Percentiles rank a stretch among this genome's conserved stretches.
These are phyloP conservation scores for Herminia tarsipennalis DNA, from an alignment of 2,888 invertebrate genomes.

Conservation along the genomic window DNA sequence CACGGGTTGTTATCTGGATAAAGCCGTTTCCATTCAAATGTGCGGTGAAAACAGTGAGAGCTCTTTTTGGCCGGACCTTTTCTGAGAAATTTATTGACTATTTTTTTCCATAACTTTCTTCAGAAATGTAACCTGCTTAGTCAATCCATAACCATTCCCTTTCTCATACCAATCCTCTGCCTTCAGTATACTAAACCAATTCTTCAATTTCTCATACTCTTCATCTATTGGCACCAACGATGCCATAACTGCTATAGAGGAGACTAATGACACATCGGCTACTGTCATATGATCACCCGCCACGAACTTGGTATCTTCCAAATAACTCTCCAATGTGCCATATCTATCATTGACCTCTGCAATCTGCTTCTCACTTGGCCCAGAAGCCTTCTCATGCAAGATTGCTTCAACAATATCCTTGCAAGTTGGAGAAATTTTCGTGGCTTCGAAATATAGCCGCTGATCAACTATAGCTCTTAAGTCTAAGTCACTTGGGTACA, in stretches of 20 bases:
- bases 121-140: not conserved
- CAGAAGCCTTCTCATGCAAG: slow-evolving; percentile 20
- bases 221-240: slow-evolving; percentile 42
- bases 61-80: too few relatives aligned
- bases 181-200: slow-evolving; percentile 47
- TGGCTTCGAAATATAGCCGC: slow-evolving; percentile 50
- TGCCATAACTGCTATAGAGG: slow-evolving; percentile 47
- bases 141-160: slow-evolving; percentile 48
- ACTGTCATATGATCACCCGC: slow-evolving; percentile 51
- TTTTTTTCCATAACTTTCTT: not conserved
- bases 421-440: slow-evolving; percentile 43
- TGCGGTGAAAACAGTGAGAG: too few relatives aligned
- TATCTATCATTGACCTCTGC: slow-evolving; percentile 46
- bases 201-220: slow-evolving; percentile 43
- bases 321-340: slow-evolving; percentile 52
- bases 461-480: slow-evolving; percentile 52
- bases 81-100: not conserved
- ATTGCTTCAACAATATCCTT: slow-evolving; percentile 20
- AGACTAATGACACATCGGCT: slow-evolving; percentile 54
- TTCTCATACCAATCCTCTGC: slow-evolving; percentile 49
- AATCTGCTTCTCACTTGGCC: slow-evolving; percentile 32
- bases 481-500: slow-evolving; percentile 53
- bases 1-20: too few relatives aligned
- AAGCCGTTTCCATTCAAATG: too few relatives aligned
- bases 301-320: slow-evolving; percentile 43